phyloP scores from a whole-genome alignment of 1,140 invertebrate genomes.

The Brachionus rotundiformis region DNA sequence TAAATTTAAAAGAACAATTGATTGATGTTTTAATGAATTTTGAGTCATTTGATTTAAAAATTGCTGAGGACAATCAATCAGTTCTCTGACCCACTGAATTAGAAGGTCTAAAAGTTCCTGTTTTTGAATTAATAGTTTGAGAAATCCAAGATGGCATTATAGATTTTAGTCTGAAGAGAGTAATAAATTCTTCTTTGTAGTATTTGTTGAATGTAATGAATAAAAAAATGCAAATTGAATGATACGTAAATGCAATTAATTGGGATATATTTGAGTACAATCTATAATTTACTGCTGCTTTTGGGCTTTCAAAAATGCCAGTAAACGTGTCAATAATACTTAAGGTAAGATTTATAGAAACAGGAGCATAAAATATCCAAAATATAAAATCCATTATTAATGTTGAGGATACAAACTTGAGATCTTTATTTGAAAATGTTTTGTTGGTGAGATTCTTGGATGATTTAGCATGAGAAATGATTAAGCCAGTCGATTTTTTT shows the following conservation, averaged over 20 bases:
- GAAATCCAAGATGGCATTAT: neutral
- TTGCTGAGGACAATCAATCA: no score
- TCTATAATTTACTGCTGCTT: neutral
- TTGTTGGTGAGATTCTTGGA: neutral
- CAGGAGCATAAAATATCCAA: conserved; percentile 41
- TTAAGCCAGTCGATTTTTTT: neutral
- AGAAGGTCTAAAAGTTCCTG: neutral
- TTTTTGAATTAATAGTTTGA: neutral
- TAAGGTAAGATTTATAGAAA: conserved; percentile 18
- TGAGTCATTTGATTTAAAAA: neutral
- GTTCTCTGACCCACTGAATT: neutral
- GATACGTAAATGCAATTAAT: conserved; percentile 30
- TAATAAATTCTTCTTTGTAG: neutral
- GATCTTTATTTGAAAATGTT: conserved; percentile 8
- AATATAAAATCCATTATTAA: conserved; percentile 36
- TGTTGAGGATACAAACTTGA: conserved; percentile 26
- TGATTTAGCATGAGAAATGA: neutral
- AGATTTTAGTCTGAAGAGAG: neutral
- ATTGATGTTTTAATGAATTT: no score
- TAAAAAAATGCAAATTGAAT: conserved; percentile 22
- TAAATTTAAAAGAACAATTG: no score
- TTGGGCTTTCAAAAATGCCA: neutral
- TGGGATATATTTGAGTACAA: conserved; percentile 18
- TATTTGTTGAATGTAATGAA: conserved; percentile 16
- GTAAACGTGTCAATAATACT: conserved; percentile 13